phyloP scores from a whole-genome alignment of 2,113 vertebrate species.

The Phyllostomus hastatus region DNA sequence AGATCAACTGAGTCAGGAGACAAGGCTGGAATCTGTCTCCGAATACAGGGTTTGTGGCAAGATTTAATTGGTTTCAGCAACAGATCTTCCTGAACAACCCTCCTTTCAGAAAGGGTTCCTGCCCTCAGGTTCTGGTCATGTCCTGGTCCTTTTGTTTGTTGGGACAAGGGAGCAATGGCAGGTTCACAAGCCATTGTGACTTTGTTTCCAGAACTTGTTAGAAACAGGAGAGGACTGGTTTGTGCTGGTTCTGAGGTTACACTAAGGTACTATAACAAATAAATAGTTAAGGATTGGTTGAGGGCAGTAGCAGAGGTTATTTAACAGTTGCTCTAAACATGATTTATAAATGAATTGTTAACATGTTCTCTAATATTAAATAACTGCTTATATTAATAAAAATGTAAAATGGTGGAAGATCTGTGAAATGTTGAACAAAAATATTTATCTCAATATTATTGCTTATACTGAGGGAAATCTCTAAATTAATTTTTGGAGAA shows the following conservation, averaged over 20 bases:
- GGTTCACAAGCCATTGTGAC: not conserved
- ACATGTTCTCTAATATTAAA: not conserved
- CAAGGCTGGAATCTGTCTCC: not conserved
- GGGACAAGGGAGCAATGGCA: not conserved
- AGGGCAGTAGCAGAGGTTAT: not conserved
- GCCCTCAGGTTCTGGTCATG: not conserved
- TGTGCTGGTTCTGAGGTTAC: not conserved
- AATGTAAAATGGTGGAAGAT: not conserved
- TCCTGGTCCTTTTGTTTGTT: no score
- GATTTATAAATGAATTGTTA: conserved; percentile 7
- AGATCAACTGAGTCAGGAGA: not conserved
- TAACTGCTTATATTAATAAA: not conserved
- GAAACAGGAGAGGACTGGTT: not conserved
- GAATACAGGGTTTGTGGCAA: not conserved
- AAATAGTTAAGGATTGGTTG: not conserved
- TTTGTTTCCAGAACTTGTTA: not conserved
- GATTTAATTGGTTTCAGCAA: not conserved
- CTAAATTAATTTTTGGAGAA: not conserved
- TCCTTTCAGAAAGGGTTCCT: not conserved
- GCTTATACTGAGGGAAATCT: not conserved
- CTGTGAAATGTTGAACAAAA: not conserved
- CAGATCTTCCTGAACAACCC: not conserved
- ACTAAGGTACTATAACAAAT: not conserved
- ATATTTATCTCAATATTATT: not conserved
- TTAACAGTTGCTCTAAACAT: not conserved